These are phyloP conservation scores for Zaprionus africanus DNA, from an alignment of 1,140 invertebrate genomes.

Conservation along the genomic window DNA sequence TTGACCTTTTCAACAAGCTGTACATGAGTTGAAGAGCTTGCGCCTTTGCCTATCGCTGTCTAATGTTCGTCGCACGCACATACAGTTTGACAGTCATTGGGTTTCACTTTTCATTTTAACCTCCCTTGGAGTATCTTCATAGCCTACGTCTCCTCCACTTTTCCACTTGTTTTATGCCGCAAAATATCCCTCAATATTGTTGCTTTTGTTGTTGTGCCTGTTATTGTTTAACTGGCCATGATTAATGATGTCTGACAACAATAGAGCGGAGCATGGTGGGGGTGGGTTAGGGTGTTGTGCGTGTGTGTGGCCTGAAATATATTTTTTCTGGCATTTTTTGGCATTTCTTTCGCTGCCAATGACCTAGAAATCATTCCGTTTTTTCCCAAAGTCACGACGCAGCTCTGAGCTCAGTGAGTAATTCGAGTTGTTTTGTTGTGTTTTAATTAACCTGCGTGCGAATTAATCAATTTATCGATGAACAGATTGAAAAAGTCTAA, in stretches of 20 bases:
- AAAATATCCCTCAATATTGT: constrained; percentile 31
- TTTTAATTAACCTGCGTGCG: neutral
- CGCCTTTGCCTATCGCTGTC: neutral
- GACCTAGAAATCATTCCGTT: constrained; percentile 63
- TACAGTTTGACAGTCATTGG: constrained; percentile 64
- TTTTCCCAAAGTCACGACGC: neutral
- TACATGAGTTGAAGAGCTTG: constrained; percentile 31
- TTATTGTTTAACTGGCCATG: constrained; percentile 78
- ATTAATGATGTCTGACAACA: constrained; percentile 65
- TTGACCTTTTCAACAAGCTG: constrained; percentile 68
- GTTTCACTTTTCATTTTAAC: constrained; percentile 66
- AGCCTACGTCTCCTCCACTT: constrained; percentile 12
- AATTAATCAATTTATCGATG: constrained; percentile 3
- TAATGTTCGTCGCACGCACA: constrained; percentile 53
- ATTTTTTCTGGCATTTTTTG: constrained; percentile 56
- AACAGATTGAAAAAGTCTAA: neutral
- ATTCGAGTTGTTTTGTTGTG: constrained; percentile 9
- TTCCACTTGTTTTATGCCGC: constrained; percentile 61
- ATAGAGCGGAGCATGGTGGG: neutral
- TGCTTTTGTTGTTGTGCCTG: constrained; percentile 43
- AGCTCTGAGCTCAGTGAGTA: neutral
- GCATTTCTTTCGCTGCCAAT: constrained; percentile 64
- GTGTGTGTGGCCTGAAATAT: constrained; percentile 28
- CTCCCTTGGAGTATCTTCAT: neutral
- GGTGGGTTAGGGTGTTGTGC: neutral